phyloP scores from a whole-genome alignment of 1,140 invertebrate species.

The Temnothorax curvispinosus region DNA sequence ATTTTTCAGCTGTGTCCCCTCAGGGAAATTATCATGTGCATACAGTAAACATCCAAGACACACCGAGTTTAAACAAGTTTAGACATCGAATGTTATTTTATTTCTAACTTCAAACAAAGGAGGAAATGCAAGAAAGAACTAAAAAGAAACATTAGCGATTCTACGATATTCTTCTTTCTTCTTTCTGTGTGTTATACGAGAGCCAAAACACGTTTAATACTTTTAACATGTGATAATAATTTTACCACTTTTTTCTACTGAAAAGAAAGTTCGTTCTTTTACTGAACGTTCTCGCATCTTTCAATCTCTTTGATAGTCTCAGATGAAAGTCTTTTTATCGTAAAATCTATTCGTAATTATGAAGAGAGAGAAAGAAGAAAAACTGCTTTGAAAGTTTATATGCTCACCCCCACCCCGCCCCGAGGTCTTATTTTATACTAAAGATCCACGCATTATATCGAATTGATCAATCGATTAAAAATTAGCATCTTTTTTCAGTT shows the following conservation, averaged over 20 bases:
- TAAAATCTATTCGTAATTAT: not conserved
- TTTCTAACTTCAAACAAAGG: not conserved
- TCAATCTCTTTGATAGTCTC: not conserved
- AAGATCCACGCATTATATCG: not conserved
- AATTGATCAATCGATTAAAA: not conserved
- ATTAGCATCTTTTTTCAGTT: not conserved
- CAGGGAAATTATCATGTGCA: slow-evolving; percentile 3
- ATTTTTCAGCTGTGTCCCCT: slow-evolving; percentile 6
- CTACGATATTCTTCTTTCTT: too few relatives aligned
- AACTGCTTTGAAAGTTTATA: too few relatives aligned
- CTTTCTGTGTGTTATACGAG: too few relatives aligned
- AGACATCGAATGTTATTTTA: not conserved
- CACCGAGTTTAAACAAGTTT: not conserved
- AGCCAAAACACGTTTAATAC: not conserved
- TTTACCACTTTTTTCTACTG: not conserved
- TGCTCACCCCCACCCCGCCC: too few relatives aligned
- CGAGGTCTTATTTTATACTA: not conserved
- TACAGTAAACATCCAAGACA: not conserved
- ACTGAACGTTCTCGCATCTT: not conserved
- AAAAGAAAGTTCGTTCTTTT: not conserved
- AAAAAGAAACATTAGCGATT: not conserved
- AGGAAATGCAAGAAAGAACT: not conserved
- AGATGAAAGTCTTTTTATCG: not conserved
- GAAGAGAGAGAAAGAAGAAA: not conserved
- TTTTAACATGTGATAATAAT: not conserved